Evolutionary conservation across 1,140 invertebrate species (phyloP).

Genomic region (Globodera rostochiensis): DNA sequence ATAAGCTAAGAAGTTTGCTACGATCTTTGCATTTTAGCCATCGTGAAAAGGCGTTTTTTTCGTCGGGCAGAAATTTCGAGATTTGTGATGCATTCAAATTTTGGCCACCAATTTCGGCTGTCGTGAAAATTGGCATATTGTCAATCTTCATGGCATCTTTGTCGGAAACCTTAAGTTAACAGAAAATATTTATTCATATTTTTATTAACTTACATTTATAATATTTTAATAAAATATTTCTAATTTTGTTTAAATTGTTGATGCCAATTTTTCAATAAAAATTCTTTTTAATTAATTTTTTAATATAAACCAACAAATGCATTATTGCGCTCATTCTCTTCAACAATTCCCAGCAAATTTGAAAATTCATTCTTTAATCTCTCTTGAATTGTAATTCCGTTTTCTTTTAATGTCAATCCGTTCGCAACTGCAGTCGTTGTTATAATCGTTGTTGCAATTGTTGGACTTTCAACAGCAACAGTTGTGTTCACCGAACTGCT

Average conservation of each 20-base stretch:
- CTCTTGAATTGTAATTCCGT: background rate
- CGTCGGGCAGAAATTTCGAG: background rate
- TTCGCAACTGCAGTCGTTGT: background rate
- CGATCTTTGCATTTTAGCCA: constrained; percentile 1
- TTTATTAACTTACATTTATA: no score
- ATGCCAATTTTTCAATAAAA: no score
- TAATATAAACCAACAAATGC: background rate
- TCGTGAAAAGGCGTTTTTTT: background rate
- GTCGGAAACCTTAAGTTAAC: background rate
- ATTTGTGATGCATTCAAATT: background rate
- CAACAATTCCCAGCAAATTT: background rate
- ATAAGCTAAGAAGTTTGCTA: background rate
- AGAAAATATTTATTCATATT: background rate
- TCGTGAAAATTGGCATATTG: no score
- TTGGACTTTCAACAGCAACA: background rate
- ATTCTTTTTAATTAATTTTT: background rate
- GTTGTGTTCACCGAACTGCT: background rate
- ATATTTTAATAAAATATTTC: no score
- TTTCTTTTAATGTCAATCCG: background rate
- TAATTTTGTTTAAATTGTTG: no score
- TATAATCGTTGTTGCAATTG: background rate
- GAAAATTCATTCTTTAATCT: background rate
- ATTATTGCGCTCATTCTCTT: background rate
- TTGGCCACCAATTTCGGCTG: background rate
- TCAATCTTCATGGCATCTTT: background rate